Base-by-base conservation (phyloP, 2,113 vertebrate species). In the Polypterus senegalus region DNA sequence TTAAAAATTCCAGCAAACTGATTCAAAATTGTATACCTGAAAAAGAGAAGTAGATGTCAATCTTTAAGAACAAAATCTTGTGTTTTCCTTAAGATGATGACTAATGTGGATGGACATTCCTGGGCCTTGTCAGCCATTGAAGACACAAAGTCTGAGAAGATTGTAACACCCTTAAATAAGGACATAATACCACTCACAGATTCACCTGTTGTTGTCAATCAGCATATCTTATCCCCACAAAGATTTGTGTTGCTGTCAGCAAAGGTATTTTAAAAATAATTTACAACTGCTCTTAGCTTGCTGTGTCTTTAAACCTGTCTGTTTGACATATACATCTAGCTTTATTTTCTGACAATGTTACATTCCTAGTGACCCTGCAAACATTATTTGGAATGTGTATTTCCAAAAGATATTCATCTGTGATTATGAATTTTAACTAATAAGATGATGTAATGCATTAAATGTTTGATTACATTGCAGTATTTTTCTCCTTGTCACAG, bases 181-280 rank as follows among this genome's bases (percentile, higher is more conserved):
- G 96, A 97, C 1, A 66, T 79, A 11, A 83, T 98, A 75, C 93
- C 94, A 1, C 71, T 94, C 71, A 97, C 94, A 0, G 93, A 93
- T 66, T 89, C 92, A 0, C 95, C 96, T 3, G 83, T 96, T 66
- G 93, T 97, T 48, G 92, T 97, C 11, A 89, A 92, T 58, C 95
- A 99, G 45, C 95, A 99, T 73, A 89, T 89, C 70, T 60, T 94
- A 49, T 87, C 93, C 3, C 88, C 91, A 0, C 92, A 92, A 78
- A 95, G 88, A 64, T 99, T 97, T 70, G 85, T 99, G 63, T 86
- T 99, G 3, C 91, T 99, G 66, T 97, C 96, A 47, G 94, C 96
- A 61, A 94, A 98, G 86, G 96, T 97, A 49, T 69, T 5, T 43
- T 61, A 47, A 27, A 27, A 27, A 27, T 27, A 27, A 27, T 27